These are phyloP conservation scores for Leucophora obtusa DNA, from an alignment of 2,888 invertebrate genomes.

Conservation along the genomic window DNA sequence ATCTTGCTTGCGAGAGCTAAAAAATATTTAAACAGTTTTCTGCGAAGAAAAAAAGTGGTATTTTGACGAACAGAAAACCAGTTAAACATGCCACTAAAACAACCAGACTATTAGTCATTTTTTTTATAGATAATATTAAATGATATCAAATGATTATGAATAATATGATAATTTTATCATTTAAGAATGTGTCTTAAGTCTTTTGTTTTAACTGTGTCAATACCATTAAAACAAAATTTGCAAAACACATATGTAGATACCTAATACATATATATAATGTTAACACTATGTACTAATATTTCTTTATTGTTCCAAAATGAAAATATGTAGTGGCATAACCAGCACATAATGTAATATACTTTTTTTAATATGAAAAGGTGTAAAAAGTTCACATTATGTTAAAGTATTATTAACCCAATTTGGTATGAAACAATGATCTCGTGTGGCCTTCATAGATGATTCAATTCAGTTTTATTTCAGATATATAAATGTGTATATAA, in stretches of 20 bases:
- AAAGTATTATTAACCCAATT: conserved; percentile 60
- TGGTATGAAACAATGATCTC: conserved; percentile 35
- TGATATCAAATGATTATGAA: neutral
- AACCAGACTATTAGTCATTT: conserved; percentile 55
- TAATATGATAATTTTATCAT: neutral
- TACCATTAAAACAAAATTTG: neutral
- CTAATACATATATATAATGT: too few relatives aligned
- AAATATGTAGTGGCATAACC: neutral
- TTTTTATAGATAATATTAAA: conserved; percentile 1
- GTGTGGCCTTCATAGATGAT: conserved; percentile 60
- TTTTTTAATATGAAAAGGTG: conserved; percentile 25
- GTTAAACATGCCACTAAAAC: conserved; percentile 44
- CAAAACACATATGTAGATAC: neutral
- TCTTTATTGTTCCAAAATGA: too few relatives aligned
- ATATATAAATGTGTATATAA: conserved; percentile 15
- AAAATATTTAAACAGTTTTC: conserved; percentile 41
- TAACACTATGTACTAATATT: too few relatives aligned
- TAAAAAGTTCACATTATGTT: conserved; percentile 46
- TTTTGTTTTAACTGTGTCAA: conserved; percentile 34
- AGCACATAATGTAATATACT: neutral
- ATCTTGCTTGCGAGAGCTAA: conserved; percentile 12
- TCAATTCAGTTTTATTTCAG: conserved; percentile 15
- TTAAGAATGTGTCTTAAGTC: conserved; percentile 43
- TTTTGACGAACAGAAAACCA: conserved; percentile 50
- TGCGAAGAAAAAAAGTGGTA: conserved; percentile 41